Evolutionary conservation across 2,113 vertebrate species (phyloP), one percentile per base, ranked within the genome.

Genomic region (Melanocharis versteri): DNA sequence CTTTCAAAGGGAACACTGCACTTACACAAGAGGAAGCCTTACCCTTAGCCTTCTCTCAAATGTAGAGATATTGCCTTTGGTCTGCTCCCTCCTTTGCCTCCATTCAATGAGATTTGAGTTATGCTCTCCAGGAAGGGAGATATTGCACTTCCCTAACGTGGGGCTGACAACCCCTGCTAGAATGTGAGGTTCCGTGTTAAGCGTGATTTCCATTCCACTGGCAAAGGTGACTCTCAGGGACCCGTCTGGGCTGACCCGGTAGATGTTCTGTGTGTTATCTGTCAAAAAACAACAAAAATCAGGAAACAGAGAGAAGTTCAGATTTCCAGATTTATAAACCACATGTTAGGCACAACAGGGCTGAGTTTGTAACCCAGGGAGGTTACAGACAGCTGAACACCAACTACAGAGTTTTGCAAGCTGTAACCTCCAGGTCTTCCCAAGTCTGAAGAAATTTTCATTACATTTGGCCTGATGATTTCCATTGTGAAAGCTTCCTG

Each of bases 21-120:
- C 79, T 96, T 40, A 92, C 60, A 71, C 75, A 68, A 84, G 76
- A 94, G 87, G 93, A 91, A 96, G 60, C n/a, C 97, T 98, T 98
- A 99, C 99, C 99, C 99, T 98, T 76, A 99, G 98, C 77, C 99
- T 98, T 95, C 99, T 99, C 94, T 99, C 99, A 86, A 99, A 99
- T 2, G 99, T 98, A 42, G 99, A 99, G 97, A 99, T 97, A 96
- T 99, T 99, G 66, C 98, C 98, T 97, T 99, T 99, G 97, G 98
- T 99, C 97, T 99, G 99, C 89, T 99, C 99, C 82, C 99, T 99
- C 90, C 99, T 98, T 96, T 99, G 99, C 91, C 99, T 97, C 99
- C 99, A 99, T 97, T 99, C 99, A 39, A 99, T 99, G 78, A 99
- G 98, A 96, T 99, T 99, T 64, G 98, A 98, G 76, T 98, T 98